Evolutionary conservation across 2,797 vertebrate species (phyloP).

Genomic region (Malacoraja senta): DNA sequence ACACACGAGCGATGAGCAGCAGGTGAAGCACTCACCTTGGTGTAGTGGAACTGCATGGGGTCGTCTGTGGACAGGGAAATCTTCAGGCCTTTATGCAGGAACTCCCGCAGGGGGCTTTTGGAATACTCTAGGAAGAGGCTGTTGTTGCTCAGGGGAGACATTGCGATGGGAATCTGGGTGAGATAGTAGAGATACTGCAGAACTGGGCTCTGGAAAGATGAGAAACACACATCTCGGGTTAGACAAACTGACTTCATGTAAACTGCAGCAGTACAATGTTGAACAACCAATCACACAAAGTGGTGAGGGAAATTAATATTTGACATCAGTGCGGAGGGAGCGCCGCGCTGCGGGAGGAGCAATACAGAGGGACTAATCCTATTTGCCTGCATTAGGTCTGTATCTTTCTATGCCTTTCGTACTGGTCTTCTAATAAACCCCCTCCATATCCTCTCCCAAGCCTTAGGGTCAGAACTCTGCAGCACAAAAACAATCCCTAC

Average conservation of each 20-base stretch:
- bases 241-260: not conserved
- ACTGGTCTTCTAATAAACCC: too few species aligned
- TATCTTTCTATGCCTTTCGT: too few species aligned
- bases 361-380: not conserved
- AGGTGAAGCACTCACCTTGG: conserved; percentile 67
- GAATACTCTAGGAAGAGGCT: conserved; percentile 93
- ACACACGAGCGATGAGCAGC: not conserved
- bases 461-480: too few species aligned
- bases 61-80: conserved; percentile 93
- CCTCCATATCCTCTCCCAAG: too few species aligned
- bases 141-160: conserved; percentile 98
- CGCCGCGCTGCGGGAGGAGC: not conserved
- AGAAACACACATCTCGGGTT: not conserved
- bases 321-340: not conserved
- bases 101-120: conserved; percentile 87
- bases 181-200: conserved; percentile 95
- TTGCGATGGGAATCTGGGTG: conserved; percentile 90
- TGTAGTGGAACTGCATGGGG: conserved; percentile 97
- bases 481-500: too few species aligned
- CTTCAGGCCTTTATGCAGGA: conserved; percentile 85
- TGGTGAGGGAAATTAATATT: too few species aligned
- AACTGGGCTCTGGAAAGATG: conserved; percentile 78
- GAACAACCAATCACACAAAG: too few species aligned
- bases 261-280: too few species aligned
- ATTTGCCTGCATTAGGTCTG: too few species aligned